phyloP scores from a whole-genome alignment of 2,113 vertebrate genomes.

The Dolichallabes microphthalmus region DNA sequence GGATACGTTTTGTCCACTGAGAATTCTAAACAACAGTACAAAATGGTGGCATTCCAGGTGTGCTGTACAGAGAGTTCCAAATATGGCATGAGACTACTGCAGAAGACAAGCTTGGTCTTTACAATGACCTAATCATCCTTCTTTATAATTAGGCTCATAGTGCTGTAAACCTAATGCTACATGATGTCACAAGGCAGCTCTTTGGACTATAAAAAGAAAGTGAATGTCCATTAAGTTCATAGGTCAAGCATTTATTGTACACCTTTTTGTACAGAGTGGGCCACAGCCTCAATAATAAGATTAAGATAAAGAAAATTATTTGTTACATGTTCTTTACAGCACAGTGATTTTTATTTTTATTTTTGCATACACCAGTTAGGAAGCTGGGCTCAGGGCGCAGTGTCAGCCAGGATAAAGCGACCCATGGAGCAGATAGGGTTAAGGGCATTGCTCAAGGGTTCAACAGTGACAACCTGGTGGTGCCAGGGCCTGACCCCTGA shows the following conservation, averaged over 20 bases:
- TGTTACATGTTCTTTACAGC: too few species aligned
- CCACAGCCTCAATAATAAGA: background rate
- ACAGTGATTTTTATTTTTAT: too few species aligned
- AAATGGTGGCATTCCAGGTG: background rate
- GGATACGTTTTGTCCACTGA: background rate
- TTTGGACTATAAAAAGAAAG: constrained; percentile 25
- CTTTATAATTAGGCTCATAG: background rate
- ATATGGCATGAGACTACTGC: background rate
- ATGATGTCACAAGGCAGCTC: constrained; percentile 11
- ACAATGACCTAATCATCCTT: background rate
- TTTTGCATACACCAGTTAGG: too few species aligned
- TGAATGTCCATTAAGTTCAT: background rate
- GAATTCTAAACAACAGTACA: background rate
- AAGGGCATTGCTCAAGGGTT: too few species aligned
- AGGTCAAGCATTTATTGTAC: background rate
- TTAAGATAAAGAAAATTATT: too few species aligned
- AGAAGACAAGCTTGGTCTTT: background rate
- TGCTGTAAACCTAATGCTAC: background rate
- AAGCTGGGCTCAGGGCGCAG: too few species aligned
- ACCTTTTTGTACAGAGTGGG: background rate
- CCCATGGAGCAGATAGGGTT: too few species aligned
- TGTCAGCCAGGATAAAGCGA: too few species aligned
- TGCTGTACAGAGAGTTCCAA: background rate
- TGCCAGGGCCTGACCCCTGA: too few species aligned
- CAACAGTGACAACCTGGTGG: too few species aligned